These are phyloP conservation scores for Drosophila atroscutellata DNA, from an alignment of 2,888 invertebrate genomes.

Conservation along the genomic window DNA sequence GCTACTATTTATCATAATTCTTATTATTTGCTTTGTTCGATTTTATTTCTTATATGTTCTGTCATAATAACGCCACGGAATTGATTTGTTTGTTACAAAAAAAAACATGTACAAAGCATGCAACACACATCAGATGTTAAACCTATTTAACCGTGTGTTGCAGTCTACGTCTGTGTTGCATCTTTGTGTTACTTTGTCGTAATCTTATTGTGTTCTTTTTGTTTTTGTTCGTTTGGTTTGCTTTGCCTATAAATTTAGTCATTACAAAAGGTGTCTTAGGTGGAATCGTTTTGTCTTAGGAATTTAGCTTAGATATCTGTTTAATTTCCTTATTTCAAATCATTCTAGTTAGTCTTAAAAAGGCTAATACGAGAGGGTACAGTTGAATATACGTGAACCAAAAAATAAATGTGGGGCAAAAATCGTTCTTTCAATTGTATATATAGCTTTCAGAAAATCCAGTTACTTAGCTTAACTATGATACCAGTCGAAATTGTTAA, in stretches of 20 bases:
- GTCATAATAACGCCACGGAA: conserved; percentile 20
- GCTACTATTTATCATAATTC: conserved; percentile 22
- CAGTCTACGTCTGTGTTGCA: conserved; percentile 43
- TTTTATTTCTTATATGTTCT: background rate
- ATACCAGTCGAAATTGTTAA: conserved; percentile 71
- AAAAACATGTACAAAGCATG: conserved; percentile 57
- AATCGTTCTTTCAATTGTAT: conserved; percentile 20
- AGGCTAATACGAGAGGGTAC: conserved; percentile 60
- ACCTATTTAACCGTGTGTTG: conserved; percentile 28
- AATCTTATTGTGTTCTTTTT: conserved; percentile 38
- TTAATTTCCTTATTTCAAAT: conserved; percentile 74
- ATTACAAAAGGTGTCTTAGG: conserved; percentile 78
- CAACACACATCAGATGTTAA: conserved; percentile 38
- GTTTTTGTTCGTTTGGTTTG: conserved; percentile 28
- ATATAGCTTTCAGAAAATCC: conserved; percentile 31
- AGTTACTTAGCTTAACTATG: conserved; percentile 73
- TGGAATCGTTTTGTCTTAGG: conserved; percentile 81
- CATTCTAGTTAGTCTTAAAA: conserved; percentile 74
- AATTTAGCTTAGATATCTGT: conserved; percentile 79
- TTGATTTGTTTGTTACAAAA: conserved; percentile 33
- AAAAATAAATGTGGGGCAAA: conserved; percentile 16
- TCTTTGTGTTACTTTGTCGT: conserved; percentile 30
- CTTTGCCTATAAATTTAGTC: conserved; percentile 71
- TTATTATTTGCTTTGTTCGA: conserved; percentile 4
- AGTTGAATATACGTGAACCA: conserved; percentile 20